phyloP scores from a whole-genome alignment of 2,113 vertebrate species.

The Shinisaurus crocodilurus region DNA sequence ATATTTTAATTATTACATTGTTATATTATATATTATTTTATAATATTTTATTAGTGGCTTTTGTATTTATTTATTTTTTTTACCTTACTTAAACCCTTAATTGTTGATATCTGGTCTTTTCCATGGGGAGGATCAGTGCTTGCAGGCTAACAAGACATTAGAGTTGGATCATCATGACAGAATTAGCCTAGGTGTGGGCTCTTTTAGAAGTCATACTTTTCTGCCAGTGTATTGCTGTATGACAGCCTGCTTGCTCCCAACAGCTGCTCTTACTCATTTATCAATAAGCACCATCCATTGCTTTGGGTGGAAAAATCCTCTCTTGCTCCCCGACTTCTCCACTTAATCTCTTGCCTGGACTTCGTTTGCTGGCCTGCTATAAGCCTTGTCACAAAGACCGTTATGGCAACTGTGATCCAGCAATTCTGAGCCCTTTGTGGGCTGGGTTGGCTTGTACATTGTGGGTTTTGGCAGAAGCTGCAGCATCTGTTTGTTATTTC shows the following conservation, averaged over 20 bases:
- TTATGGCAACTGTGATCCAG: background rate
- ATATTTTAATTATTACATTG: too few relatives aligned
- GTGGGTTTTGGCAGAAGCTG: slow-evolving; percentile 11
- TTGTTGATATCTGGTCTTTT: too few relatives aligned
- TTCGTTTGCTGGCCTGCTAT: background rate
- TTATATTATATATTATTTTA: too few relatives aligned
- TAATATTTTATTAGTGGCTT: too few relatives aligned
- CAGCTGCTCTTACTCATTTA: slow-evolving; percentile 20
- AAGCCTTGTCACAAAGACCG: slow-evolving; percentile 15
- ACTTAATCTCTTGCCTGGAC: slow-evolving; percentile 14
- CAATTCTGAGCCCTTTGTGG: slow-evolving; percentile 14
- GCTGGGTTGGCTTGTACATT: slow-evolving; percentile 11
- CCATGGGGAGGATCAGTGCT: too few relatives aligned
- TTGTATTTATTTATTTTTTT: too few relatives aligned
- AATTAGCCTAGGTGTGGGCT: background rate
- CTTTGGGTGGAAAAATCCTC: slow-evolving; percentile 5
- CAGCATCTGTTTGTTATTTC: slow-evolving; percentile 26
- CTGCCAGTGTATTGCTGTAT: background rate
- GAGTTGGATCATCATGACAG: background rate
- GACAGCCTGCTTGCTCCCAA: background rate
- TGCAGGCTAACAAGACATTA: background rate
- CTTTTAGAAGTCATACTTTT: background rate
- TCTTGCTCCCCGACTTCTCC: background rate
- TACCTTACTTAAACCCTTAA: too few relatives aligned
- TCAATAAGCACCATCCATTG: slow-evolving; percentile 1